phyloP scores from a whole-genome alignment of 2,888 invertebrate genomes.

The Brenthis hecate region DNA sequence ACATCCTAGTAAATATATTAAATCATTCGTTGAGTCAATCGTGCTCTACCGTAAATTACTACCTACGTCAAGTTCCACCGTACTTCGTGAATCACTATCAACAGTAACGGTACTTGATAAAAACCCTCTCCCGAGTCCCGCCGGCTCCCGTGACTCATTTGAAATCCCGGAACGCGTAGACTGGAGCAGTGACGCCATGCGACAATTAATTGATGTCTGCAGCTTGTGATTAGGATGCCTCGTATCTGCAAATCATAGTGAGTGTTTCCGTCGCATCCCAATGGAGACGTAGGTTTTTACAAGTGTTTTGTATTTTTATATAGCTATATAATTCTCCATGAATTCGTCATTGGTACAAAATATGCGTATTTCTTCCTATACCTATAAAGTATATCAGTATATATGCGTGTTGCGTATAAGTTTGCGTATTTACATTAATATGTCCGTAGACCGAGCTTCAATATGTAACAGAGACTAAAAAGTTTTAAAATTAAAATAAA shows the following conservation, averaged over 20 bases:
- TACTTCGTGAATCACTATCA: slow-evolving; percentile 12
- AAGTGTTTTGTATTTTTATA: no score
- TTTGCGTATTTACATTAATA: no score
- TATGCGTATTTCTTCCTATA: no score
- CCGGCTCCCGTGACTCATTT: slow-evolving; percentile 29
- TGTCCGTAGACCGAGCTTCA: no score
- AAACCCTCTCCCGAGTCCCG: slow-evolving; percentile 13
- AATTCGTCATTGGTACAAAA: no score
- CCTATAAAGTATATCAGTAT: no score
- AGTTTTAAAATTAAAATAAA: no score
- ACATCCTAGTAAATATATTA: no score
- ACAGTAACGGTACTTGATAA: slow-evolving; percentile 18
- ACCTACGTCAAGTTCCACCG: slow-evolving; percentile 9
- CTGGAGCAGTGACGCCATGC: slow-evolving; percentile 21
- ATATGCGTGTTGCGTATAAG: no score
- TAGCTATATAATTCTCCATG: no score
- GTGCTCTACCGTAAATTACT: background rate
- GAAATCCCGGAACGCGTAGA: slow-evolving; percentile 27
- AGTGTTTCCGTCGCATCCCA: background rate
- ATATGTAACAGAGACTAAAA: no score
- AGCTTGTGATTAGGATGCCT: slow-evolving; percentile 7
- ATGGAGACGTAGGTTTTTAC: background rate
- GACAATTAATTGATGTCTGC: slow-evolving; percentile 16
- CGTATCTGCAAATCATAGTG: background rate
- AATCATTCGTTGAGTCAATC: no score